These are phyloP conservation scores for Alloplasta piceator DNA, from an alignment of 2,888 invertebrate genomes.

Conservation along the genomic window DNA sequence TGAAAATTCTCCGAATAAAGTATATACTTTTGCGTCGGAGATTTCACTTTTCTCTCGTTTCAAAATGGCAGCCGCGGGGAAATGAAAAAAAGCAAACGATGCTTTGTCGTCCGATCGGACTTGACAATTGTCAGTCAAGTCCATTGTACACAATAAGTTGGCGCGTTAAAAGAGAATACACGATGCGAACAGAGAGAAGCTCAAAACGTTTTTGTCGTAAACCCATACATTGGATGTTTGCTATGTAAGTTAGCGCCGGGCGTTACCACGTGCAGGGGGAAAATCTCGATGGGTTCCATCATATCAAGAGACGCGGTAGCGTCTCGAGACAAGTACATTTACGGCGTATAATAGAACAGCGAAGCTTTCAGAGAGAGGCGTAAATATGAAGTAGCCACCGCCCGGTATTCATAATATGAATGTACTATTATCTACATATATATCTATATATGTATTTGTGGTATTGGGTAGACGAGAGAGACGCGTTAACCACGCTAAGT, in stretches of 20 bases:
- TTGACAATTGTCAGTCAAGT: too few species aligned
- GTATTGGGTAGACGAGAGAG: constrained; percentile 24
- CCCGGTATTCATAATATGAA: neutral
- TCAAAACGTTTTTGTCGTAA: constrained; percentile 36
- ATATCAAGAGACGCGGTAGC: too few species aligned
- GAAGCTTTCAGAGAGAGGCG: constrained; percentile 62
- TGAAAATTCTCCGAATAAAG: too few species aligned
- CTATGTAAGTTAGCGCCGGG: constrained; percentile 73
- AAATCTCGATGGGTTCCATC: neutral
- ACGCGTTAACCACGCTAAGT: constrained; percentile 75
- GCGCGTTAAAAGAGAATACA: neutral
- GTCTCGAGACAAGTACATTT: too few species aligned
- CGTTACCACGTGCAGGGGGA: constrained; percentile 74
- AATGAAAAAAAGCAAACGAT: neutral
- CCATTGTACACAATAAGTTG: neutral
- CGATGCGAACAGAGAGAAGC: constrained; percentile 1
- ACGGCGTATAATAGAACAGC: constrained; percentile 22
- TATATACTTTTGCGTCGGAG: too few species aligned
- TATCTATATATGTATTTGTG: constrained; percentile 8
- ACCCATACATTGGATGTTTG: constrained; percentile 70
- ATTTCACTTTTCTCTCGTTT: too few species aligned
- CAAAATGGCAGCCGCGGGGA: too few species aligned
- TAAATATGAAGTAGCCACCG: constrained; percentile 77
- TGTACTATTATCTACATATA: neutral
- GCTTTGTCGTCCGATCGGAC: too few species aligned